Evolutionary conservation across 2,113 vertebrate species (phyloP), one percentile per base, ranked within the genome.

Genomic region (Eudorcas thomsonii): DNA sequence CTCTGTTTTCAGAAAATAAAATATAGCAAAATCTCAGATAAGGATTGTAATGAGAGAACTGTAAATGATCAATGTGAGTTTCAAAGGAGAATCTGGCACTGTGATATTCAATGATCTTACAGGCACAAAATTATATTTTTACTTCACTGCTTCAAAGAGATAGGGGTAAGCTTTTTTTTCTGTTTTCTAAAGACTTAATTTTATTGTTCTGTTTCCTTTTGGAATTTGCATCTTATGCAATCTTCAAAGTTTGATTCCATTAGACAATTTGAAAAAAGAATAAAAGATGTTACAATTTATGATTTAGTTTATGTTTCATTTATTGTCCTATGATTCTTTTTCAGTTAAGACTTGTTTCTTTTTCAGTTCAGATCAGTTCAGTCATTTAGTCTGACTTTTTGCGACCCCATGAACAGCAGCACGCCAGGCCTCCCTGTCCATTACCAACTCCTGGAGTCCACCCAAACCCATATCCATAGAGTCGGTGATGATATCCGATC

Each of bases 1-100:
- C 16, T 17, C 67, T 80, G 80, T 43, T 85, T 89, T 83, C 36
- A 93, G 78, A 92, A 67, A 71, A 60, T 45, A 91, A 83, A 94
- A 67, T 74, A 28, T 14, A 30, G 15, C 13, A 86, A 28, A 33
- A 54, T 52, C 5, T 45, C 15, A 67, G 45, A n/a, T n/a, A 78
- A 85, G 17, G 4, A 81, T 86, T 59, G 10, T 92, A 59, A 39
- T 78, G 62, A 54, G 45, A 84, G 7, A 59, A 0, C 17, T 55
- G 4, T 54, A 78, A 88, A 88, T 88, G 48, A 88, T 54, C 39
- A 85, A n/a, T 82, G 14, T 92, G 89, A 33, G 7, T 48, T 77
- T 64, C 36, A 83, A 83, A 78, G 57, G 21, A 36, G 64, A 83
- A 82, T 83, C 2, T 43, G 39, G 33, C 13, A 60, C 16, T 55